Percentiles rank a stretch among this genome's conserved stretches.
Evolutionary conservation across 2,113 vertebrate species (phyloP).

Genomic region (Pandion haliaetus): DNA sequence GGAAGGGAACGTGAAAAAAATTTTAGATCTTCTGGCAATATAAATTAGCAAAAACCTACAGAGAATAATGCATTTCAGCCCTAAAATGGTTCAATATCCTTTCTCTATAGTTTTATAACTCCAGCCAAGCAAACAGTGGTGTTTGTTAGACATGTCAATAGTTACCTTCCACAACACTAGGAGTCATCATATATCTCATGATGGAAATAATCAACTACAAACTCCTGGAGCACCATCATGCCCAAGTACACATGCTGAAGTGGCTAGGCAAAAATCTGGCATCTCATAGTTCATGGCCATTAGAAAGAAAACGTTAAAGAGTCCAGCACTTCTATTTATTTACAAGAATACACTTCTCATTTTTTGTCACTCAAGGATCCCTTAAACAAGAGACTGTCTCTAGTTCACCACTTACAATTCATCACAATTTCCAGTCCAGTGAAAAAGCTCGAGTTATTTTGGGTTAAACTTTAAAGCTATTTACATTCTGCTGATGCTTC

Average conservation of each 20-base stretch:
- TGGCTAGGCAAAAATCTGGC: background rate
- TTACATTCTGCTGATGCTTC: background rate
- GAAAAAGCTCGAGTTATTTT: background rate
- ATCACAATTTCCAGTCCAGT: background rate
- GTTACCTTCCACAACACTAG: background rate
- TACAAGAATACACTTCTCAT: background rate
- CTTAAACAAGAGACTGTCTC: background rate
- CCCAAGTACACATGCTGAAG: fast-evolving
- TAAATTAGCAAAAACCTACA: background rate
- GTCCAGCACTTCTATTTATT: background rate
- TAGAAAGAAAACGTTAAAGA: background rate
- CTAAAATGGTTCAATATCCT: background rate
- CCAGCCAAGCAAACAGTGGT: background rate
- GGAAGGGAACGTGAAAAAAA: background rate
- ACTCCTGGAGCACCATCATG: background rate
- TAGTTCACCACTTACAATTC: background rate
- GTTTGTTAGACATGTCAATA: background rate
- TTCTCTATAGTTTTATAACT: background rate
- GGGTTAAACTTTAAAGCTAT: background rate
- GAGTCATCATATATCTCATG: background rate
- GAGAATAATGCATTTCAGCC: background rate
- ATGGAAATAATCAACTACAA: background rate
- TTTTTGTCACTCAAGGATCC: background rate
- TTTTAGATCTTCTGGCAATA: background rate
- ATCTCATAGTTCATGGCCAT: background rate